These are phyloP conservation scores for Helicoverpa armigera DNA, from an alignment of 1,140 invertebrate genomes.

Conservation along the genomic window DNA sequence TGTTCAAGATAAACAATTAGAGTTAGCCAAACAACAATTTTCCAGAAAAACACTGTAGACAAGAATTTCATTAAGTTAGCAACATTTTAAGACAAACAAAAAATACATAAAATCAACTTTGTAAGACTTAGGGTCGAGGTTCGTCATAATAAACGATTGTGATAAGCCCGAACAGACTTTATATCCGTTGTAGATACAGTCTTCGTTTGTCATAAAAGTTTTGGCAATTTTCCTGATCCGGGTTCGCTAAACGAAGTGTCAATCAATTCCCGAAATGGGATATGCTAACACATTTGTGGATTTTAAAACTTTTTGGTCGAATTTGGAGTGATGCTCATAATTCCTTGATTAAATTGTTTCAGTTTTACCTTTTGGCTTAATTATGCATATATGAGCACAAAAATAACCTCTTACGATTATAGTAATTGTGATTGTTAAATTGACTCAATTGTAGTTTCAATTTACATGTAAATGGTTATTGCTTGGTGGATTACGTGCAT, in stretches of 20 bases:
- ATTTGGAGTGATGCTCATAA: neutral
- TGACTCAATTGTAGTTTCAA: no score
- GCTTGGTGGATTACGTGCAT: no score
- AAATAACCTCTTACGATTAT: no score
- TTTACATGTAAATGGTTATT: no score
- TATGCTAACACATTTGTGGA: neutral
- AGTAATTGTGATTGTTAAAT: no score
- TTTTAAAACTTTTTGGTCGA: neutral
- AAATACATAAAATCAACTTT: constrained; percentile 9
- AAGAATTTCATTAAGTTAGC: neutral
- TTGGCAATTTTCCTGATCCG: constrained; percentile 22
- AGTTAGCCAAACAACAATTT: constrained; percentile 10
- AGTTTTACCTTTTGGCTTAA: no score
- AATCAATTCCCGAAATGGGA: constrained; percentile 34
- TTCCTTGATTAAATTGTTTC: neutral
- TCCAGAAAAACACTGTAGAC: constrained; percentile 15
- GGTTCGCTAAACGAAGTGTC: constrained; percentile 35
- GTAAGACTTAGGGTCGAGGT: neutral
- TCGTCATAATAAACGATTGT: constrained; percentile 23
- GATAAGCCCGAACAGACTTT: constrained; percentile 18
- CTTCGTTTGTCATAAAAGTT: constrained; percentile 36
- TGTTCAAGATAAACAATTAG: neutral
- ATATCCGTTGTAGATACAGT: constrained; percentile 35
- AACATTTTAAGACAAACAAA: constrained; percentile 6
- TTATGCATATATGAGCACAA: no score